Base-by-base conservation (phyloP, 1,140 invertebrate species). In the Propsilocerus akamusi region DNA sequence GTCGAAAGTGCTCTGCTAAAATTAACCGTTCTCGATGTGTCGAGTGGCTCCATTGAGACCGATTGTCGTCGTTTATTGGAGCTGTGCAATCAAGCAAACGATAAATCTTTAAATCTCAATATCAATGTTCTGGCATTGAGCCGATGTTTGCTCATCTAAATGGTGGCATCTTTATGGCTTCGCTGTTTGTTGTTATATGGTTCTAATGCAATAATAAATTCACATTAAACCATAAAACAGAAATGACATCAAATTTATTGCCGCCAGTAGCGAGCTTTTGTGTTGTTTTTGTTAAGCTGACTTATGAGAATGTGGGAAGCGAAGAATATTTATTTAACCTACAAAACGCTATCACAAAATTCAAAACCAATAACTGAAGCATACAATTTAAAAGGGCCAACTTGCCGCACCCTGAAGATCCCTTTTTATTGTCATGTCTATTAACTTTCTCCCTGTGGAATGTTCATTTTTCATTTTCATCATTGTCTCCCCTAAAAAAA, bases 41-140 rank as follows among this genome's bases (percentile, higher is more conserved):
- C 34, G 8, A 17, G 22, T 41, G 10, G 34, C 14, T 7, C 14
- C 1, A 17, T 41, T 2, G 34, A 41, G 34, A 41, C 14, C 34
- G 22, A 41, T 20, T 41, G 34, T 20, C 14, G 17, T 17, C 34
- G 34, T 10, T 41, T 41, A 17, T 17, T 41, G 10, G 34, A 41
- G 14, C 14, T 41, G 3, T 41, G 22, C 11, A 41, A 41, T 41
- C 8, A 20, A 20, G 34, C 34, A 6, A 41, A 41, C 14, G 34
- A 41, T 41, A 41, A 41, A 41, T 41, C 34, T 20, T 41, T 41
- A 20, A 41, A 20, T 41, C 34, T 41, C 34, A 41, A 41, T 41
- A 41, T 41, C 17, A 41, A 41, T 17, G 22, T 6, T 20, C 17
- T 20, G 22, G 22, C 17, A 41, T 41, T 41, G 22, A 41, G 34